phyloP scores from a whole-genome alignment of 2,888 invertebrate genomes.

The Busseola fusca region DNA sequence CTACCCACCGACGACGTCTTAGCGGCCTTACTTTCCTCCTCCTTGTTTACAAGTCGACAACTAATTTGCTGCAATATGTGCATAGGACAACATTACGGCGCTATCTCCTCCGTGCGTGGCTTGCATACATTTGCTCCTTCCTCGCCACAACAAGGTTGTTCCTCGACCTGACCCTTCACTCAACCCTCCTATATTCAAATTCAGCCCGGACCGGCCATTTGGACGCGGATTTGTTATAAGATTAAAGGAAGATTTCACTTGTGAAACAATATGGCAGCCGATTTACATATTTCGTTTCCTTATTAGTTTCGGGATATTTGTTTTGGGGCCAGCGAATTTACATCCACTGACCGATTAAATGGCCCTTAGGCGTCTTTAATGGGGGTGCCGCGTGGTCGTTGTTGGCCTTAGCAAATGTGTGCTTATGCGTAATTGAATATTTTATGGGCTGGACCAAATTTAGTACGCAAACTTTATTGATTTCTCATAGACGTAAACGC shows the following conservation, averaged over 20 bases:
- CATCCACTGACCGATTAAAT: constrained; percentile 89
- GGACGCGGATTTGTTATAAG: constrained; percentile 90
- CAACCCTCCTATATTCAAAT: constrained; percentile 88
- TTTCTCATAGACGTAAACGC: constrained; percentile 70
- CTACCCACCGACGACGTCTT: constrained; percentile 86
- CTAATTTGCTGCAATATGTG: constrained; percentile 90
- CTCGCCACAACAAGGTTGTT: constrained; percentile 77
- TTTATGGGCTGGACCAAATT: constrained; percentile 86
- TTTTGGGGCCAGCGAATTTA: constrained; percentile 88
- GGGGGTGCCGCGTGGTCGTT: constrained; percentile 89
- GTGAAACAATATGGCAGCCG: constrained; percentile 89
- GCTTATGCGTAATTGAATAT: constrained; percentile 89
- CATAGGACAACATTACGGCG: constrained; percentile 88
- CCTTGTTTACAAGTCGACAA: constrained; percentile 88
- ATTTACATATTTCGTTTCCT: constrained; percentile 90
- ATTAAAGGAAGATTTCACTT: constrained; percentile 90
- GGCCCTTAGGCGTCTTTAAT: constrained; percentile 89
- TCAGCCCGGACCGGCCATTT: constrained; percentile 87
- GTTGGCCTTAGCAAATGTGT: constrained; percentile 88
- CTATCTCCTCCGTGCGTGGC: constrained; percentile 88
- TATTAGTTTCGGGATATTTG: constrained; percentile 89
- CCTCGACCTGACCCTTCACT: constrained; percentile 82
- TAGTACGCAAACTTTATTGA: constrained; percentile 83
- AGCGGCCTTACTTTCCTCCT: constrained; percentile 86
- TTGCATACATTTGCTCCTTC: constrained; percentile 87